These are phyloP conservation scores for Chelonia mydas DNA, from an alignment of 2,797 vertebrate genomes.

Conservation along the genomic window DNA sequence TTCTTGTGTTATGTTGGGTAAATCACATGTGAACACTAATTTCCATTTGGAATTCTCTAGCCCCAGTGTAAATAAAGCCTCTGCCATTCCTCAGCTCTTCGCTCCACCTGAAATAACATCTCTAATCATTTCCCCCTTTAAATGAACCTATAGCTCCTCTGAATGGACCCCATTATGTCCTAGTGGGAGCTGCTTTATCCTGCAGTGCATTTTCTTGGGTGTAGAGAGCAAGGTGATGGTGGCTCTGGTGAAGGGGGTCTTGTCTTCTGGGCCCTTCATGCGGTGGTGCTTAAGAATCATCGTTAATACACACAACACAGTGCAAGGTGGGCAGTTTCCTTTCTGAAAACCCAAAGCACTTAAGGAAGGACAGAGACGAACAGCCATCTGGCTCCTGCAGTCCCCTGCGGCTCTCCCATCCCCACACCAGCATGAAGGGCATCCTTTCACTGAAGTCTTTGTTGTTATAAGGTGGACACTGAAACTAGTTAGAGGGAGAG, in stretches of 20 bases:
- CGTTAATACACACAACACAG: neutral
- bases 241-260: neutral
- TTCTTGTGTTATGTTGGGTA: slow-evolving; percentile 61
- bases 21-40: slow-evolving; percentile 66
- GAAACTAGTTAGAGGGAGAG: neutral
- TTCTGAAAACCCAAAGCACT: neutral
- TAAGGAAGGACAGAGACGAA: neutral
- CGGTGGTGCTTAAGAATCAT: neutral
- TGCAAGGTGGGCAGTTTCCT: neutral
- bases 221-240: neutral
- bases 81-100: slow-evolving; percentile 40
- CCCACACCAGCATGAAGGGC: neutral
- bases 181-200: neutral
- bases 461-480: neutral
- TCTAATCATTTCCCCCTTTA: slow-evolving; percentile 3
- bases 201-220: neutral
- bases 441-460: neutral
- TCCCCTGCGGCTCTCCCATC: neutral
- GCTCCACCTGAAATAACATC: slow-evolving; percentile 78
- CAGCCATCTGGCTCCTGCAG: neutral
- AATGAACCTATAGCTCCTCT: neutral
- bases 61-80: slow-evolving; percentile 70
- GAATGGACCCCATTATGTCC: slow-evolving; percentile 64
- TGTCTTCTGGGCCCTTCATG: neutral
- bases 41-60: slow-evolving; percentile 72